Percentiles rank a stretch among this genome's conserved stretches.
Evolutionary conservation across 2,888 invertebrate genomes (phyloP).

Genomic region (Plutella xylostella): DNA sequence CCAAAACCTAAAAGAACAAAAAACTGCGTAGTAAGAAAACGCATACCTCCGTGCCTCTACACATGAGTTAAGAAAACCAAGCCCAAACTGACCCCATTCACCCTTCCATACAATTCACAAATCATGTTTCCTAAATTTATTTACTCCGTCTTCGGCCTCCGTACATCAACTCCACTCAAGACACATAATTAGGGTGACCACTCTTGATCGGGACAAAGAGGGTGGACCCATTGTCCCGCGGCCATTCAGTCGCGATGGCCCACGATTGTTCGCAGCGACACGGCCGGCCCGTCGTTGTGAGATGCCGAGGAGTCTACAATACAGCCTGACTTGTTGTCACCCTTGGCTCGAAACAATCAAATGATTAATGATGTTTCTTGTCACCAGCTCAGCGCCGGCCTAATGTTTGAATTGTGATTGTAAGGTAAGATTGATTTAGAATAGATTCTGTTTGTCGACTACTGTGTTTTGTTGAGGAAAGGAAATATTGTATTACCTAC

Average conservation of each 20-base stretch:
- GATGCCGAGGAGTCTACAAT: conserved; percentile 60
- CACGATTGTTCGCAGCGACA: conserved; percentile 23
- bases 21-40: too few relatives aligned
- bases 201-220: conserved; percentile 67
- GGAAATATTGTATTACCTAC: too few relatives aligned
- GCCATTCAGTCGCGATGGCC: conserved; percentile 63
- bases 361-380: conserved; percentile 60
- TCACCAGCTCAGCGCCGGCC: too few relatives aligned
- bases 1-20: too few relatives aligned
- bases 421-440: conserved; percentile 4
- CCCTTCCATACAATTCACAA: too few relatives aligned
- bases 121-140: too few relatives aligned
- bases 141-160: not conserved
- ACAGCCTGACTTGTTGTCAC: conserved; percentile 57
- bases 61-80: too few relatives aligned
- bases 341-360: conserved; percentile 47
- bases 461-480: too few relatives aligned
- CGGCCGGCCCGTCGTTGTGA: not conserved
- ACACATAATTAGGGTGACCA: conserved; percentile 52
- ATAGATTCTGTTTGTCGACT: too few relatives aligned
- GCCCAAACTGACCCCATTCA: too few relatives aligned
- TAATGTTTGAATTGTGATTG: conserved; percentile 3
- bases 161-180: conserved; percentile 4
- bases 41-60: too few relatives aligned
- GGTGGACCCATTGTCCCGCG: conserved; percentile 53